Evolutionary conservation across 2,888 invertebrate species (phyloP).

Genomic region (Troides helena): DNA sequence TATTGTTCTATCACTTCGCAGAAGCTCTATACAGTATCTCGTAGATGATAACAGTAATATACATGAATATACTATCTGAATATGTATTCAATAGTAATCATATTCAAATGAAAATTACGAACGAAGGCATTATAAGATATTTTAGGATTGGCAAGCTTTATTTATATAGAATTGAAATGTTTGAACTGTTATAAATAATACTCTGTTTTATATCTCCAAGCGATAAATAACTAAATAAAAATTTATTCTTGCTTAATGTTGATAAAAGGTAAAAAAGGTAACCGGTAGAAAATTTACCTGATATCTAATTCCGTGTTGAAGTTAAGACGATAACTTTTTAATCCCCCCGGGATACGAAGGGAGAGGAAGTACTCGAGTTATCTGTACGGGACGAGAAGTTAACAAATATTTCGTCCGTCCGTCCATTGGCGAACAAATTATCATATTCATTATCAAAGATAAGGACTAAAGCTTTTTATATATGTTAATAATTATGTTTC

Average conservation of each 20-base stretch:
- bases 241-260: not conserved
- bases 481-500: too few species aligned
- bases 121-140: not conserved
- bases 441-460: not conserved
- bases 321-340: constrained; percentile 15
- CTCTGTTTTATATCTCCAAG: too few species aligned
- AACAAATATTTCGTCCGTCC: not conserved
- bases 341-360: constrained; percentile 4
- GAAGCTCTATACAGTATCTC: constrained; percentile 7
- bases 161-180: too few species aligned
- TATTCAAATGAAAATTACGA: not conserved
- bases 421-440: not conserved
- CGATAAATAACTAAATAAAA: too few species aligned
- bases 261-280: not conserved
- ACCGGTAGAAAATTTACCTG: constrained; percentile 1
- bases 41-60: not conserved
- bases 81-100: not conserved
- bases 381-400: not conserved
- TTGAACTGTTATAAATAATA: too few species aligned
- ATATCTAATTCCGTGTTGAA: constrained; percentile 7
- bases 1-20: constrained; percentile 13
- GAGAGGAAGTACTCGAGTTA: not conserved
- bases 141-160: too few species aligned
- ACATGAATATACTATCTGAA: not conserved
- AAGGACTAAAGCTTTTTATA: too few species aligned